Evolutionary conservation across 2,888 invertebrate species (phyloP), one percentile per base, ranked within the genome.

Genomic region (Apodemia zela): DNA sequence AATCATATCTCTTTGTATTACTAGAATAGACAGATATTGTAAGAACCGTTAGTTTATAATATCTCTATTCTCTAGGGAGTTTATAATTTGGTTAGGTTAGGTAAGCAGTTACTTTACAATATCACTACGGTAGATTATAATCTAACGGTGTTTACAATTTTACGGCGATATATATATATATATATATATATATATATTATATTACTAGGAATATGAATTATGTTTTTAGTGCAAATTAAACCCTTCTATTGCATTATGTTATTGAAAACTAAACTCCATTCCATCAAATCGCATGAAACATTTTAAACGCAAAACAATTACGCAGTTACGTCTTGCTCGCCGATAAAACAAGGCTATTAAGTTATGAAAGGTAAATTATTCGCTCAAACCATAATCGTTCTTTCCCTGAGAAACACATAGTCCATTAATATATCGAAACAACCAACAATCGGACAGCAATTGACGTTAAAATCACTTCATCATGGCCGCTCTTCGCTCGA

Each of bases 381-480:
- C 45, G 45, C 45, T 47, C 45, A 47, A n/a, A 51, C 64, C 65
- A 68, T 79, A 80, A 80, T 78, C 72, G 74, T 69, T 70, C 73
- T 67, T 76, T 69, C 72, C 72, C 69, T 70, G 72, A 71, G 72
- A 72, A 70, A 73, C 67, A 71, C 77, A 79, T 76, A 77, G 71
- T 69, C 77, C 75, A 76, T 75, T 80, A 81, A 82, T 80, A 80
- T 71, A 73, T 78, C 73, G 69, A 69, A 74, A 74, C 73, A 76
- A 73, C 74, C 73, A 66, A 73, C 75, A 75, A 78, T 78, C 75
- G 51, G 51, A 51, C 70, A 67, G 69, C 73, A 72, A 78, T 80
- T 74, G 72, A 74, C 76, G 74, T 75, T 73, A 69, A 74, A 81
- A 84, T 82, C 79, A 79, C 83, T 84, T 84, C 75, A 84, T 84